Conservation (phyloP, 2,888 invertebrate species). For the Tipula unca region DNA sequence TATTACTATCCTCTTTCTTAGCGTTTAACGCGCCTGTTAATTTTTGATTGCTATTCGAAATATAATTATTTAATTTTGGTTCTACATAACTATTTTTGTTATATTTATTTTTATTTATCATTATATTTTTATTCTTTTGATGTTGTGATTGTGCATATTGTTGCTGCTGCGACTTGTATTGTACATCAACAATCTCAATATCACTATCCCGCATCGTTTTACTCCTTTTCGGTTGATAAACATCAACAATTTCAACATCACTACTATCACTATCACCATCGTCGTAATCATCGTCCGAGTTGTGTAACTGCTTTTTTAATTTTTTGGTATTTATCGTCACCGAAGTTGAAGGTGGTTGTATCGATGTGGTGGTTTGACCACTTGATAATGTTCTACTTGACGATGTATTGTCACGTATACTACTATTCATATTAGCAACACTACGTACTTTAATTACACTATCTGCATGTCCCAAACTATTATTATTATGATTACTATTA, state of each 20-base stretch:
- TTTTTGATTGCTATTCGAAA: constrained; percentile 20
- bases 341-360: neutral
- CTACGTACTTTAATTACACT: constrained; percentile 24
- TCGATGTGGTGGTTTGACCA: neutral
- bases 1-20: neutral
- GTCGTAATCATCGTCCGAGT: constrained; percentile 15
- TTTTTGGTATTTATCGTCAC: neutral
- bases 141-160: neutral
- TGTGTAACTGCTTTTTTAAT: neutral
- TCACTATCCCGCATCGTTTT: constrained; percentile 34
- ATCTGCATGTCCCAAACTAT: constrained; percentile 20
- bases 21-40: neutral
- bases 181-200: constrained; percentile 37
- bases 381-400: neutral
- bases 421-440: constrained; percentile 25
- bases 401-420: constrained; percentile 19
- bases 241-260: constrained; percentile 40
- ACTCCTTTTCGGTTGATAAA: constrained; percentile 31
- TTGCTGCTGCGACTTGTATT: neutral
- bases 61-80: constrained; percentile 19
- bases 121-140: constrained; percentile 24
- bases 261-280: constrained; percentile 27
- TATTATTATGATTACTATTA: neutral
- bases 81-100: neutral
- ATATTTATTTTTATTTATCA: constrained; percentile 23